A percentile compares a stretch with the other conserved stretches of the same genome.
These are phyloP conservation scores for Dinocampus coccinellae DNA, from an alignment of 2,888 invertebrate genomes.

Conservation along the genomic window DNA sequence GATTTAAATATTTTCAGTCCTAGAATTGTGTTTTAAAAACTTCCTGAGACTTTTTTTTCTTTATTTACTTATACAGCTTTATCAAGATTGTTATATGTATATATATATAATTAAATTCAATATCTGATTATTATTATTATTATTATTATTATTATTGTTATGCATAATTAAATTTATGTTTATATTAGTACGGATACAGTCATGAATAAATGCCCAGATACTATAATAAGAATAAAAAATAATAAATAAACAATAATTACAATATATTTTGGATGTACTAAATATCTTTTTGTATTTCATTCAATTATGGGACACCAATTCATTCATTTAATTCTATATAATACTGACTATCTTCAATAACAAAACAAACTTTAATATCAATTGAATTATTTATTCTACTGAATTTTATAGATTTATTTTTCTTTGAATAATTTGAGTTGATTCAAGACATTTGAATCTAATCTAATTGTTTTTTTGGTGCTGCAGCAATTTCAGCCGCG, in stretches of 20 bases:
- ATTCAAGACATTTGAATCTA: too few relatives aligned
- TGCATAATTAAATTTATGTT: slow-evolving; percentile 57
- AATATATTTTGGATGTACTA: not conserved
- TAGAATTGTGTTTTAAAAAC: slow-evolving; percentile 33
- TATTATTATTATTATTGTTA: too few relatives aligned
- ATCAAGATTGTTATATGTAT: slow-evolving; percentile 50
- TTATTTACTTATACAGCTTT: slow-evolving; percentile 17
- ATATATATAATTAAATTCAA: slow-evolving; percentile 47
- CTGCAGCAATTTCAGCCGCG: slow-evolving; percentile 67
- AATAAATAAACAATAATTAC: slow-evolving; percentile 37
- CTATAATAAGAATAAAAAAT: slow-evolving; percentile 61
- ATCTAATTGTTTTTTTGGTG: slow-evolving; percentile 62
- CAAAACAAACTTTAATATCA: not conserved
- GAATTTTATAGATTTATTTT: slow-evolving; percentile 4
- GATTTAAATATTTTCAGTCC: slow-evolving; percentile 51
- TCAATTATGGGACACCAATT: not conserved
- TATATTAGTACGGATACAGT: slow-evolving; percentile 56
- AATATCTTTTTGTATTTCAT: not conserved
- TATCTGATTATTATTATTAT: slow-evolving; percentile 58
- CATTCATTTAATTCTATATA: not conserved
- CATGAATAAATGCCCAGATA: slow-evolving; percentile 61
- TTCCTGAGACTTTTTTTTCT: not conserved
- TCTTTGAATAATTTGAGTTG: too few relatives aligned
- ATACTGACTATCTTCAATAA: not conserved
- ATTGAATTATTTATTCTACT: not conserved